Evolutionary conservation across 2,888 invertebrate species (phyloP).

Genomic region (Periphyllus acericola): DNA sequence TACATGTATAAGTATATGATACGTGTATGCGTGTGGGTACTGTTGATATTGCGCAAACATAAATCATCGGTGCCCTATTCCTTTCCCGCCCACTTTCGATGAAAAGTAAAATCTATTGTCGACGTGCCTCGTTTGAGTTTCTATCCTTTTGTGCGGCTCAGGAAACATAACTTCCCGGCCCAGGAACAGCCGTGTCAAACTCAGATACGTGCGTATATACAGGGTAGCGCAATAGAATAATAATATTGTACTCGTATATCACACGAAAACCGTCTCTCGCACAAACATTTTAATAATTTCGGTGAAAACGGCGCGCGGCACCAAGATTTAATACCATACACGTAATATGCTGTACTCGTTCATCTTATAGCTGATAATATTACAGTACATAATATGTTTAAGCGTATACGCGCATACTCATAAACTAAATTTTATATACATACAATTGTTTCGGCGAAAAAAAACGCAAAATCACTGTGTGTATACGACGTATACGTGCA

Average conservation of each 20-base stretch:
- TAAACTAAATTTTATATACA: too few species aligned
- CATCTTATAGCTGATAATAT: not conserved
- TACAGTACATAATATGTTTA: too few species aligned
- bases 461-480: too few species aligned
- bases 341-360: not conserved
- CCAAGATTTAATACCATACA: not conserved
- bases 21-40: not conserved
- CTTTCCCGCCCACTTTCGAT: not conserved
- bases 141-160: conserved; percentile 34
- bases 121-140: conserved; percentile 20
- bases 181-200: conserved; percentile 21
- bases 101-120: conserved; percentile 51
- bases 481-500: too few species aligned
- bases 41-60: conserved; percentile 47
- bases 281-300: not conserved
- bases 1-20: conserved; percentile 24
- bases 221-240: conserved; percentile 1
- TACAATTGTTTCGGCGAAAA: too few species aligned
- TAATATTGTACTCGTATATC: not conserved
- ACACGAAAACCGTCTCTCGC: not conserved
- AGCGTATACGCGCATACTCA: too few species aligned
- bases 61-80: conserved; percentile 48
- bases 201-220: not conserved
- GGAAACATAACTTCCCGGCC: conserved; percentile 32
- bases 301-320: not conserved